Evolutionary conservation across 2,113 vertebrate species (phyloP).

Genomic region (Alexandromys fortis): DNA sequence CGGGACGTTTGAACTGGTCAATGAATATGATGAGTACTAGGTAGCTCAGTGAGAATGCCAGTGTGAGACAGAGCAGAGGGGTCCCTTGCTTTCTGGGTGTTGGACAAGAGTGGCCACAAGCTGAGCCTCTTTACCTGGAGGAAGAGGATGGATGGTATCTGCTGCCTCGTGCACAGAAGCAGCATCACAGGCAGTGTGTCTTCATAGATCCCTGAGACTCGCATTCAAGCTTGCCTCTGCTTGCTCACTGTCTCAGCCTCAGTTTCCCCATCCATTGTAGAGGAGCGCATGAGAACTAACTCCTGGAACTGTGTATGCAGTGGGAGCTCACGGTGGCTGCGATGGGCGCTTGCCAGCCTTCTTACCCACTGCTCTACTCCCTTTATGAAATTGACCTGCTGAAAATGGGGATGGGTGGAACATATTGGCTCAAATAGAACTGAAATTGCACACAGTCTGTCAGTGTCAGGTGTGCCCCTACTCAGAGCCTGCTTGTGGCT

Average conservation of each 20-base stretch:
- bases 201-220: background rate
- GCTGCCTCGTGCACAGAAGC: background rate
- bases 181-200: background rate
- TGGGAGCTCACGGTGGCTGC: too few relatives aligned
- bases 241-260: background rate
- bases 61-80: background rate
- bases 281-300: background rate
- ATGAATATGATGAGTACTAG: background rate
- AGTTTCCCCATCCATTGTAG: background rate
- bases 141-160: too few relatives aligned
- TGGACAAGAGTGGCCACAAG: background rate
- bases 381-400: background rate
- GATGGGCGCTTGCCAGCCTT: too few relatives aligned
- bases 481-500: background rate
- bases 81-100: background rate
- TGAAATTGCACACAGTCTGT: background rate
- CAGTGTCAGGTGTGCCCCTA: background rate
- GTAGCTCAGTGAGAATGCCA: background rate
- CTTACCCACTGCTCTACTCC: background rate
- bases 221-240: too few relatives aligned
- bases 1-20: background rate
- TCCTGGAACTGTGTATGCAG: background rate
- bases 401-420: background rate
- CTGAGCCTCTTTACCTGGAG: rapidly evolving
- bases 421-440: background rate